phyloP scores from a whole-genome alignment of 2,888 invertebrate genomes.

The Artemia sinica region DNA sequence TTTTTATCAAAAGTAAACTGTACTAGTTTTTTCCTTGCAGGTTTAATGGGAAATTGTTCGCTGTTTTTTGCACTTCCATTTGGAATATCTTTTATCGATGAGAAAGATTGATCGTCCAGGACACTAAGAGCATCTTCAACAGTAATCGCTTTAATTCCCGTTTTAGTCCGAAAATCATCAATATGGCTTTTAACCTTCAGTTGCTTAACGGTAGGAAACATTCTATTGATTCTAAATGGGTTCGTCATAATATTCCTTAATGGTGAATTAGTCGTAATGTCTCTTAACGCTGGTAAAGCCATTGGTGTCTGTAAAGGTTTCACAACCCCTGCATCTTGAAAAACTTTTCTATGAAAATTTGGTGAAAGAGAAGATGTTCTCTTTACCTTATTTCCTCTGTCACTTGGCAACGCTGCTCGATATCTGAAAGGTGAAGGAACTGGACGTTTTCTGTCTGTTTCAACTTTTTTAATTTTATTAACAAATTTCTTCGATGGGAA shows the following conservation, averaged over 20 bases:
- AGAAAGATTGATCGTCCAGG: too few species aligned
- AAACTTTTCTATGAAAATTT: slow-evolving; percentile 3
- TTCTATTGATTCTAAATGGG: not conserved
- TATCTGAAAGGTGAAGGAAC: not conserved
- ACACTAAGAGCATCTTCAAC: too few species aligned
- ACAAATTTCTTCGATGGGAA: not conserved
- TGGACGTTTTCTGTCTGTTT: not conserved
- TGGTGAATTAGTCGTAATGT: not conserved
- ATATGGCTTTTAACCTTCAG: too few species aligned
- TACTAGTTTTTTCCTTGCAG: too few species aligned
- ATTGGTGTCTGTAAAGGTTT: not conserved
- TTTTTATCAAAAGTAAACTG: too few species aligned
- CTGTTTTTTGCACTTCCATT: too few species aligned
- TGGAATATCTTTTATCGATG: too few species aligned
- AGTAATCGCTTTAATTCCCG: too few species aligned
- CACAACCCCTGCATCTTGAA: not conserved
- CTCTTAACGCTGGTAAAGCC: not conserved
- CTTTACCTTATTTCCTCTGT: not conserved
- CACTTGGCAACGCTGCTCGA: not conserved
- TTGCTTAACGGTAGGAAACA: not conserved
- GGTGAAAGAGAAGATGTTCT: slow-evolving; percentile 1
- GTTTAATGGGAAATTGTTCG: too few species aligned
- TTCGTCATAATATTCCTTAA: not conserved
- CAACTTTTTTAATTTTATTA: not conserved
- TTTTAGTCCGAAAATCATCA: too few species aligned